Conservation (phyloP, 37 sponge, comb jelly and placozoan species). For the Haliclona indistincta region DNA sequence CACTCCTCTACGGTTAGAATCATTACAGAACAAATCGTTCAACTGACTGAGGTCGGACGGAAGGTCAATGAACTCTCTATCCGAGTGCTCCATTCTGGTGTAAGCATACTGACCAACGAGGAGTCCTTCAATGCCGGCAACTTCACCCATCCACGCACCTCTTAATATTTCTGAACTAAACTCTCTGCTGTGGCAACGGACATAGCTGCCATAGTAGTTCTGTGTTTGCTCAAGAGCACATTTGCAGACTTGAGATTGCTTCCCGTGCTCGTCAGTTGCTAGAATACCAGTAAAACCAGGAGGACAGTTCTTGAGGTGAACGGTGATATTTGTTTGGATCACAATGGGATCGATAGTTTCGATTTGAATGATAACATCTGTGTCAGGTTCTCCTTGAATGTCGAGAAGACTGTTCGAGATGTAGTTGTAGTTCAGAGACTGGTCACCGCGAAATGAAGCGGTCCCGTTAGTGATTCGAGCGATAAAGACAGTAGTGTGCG, state of each 20-base stretch:
- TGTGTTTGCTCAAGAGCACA: background rate
- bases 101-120: background rate
- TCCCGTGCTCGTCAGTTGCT: background rate
- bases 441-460: background rate
- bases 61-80: background rate
- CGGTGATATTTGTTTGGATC: background rate
- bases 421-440: background rate
- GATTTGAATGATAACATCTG: background rate
- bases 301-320: conserved; percentile 20
- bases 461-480: background rate
- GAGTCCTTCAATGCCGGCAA: background rate
- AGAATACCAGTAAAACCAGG: conserved; percentile 8
- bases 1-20: conserved; percentile 1
- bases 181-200: background rate
- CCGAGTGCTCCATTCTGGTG: too few species aligned
- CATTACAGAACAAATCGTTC: conserved; percentile 10
- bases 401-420: background rate
- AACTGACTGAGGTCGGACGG: background rate
- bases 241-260: too few species aligned
- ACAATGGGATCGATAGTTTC: conserved; percentile 44
- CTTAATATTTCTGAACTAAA: background rate
- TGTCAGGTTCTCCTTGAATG: background rate
- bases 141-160: background rate
- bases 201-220: background rate
- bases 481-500: background rate